A percentile compares a stretch with the other conserved stretches of the same genome.
Evolutionary conservation across 2,888 invertebrate species (phyloP).

Genomic region (Microctonus brassicae): DNA sequence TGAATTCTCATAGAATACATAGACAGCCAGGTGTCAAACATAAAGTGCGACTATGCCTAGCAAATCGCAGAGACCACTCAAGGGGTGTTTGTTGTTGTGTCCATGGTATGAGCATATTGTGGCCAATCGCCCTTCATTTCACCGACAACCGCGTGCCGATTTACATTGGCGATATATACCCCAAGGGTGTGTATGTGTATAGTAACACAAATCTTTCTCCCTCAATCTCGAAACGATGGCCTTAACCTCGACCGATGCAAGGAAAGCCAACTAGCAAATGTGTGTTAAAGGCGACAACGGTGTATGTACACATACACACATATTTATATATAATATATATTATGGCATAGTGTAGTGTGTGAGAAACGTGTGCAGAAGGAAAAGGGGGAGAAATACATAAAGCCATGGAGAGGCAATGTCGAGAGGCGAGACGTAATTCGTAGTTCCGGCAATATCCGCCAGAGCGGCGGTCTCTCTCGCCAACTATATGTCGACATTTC

Average conservation of each 20-base stretch:
- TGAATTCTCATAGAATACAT: not conserved
- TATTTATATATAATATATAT: no score
- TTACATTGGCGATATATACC: slow-evolving; percentile 43
- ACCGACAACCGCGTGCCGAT: not conserved
- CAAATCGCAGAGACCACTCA: not conserved
- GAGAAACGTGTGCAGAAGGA: slow-evolving; percentile 8
- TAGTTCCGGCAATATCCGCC: slow-evolving; percentile 61
- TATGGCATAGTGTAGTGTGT: no score
- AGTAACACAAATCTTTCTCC: slow-evolving; percentile 38
- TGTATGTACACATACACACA: no score
- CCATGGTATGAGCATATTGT: not conserved
- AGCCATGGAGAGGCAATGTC: not conserved
- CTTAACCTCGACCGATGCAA: slow-evolving; percentile 41
- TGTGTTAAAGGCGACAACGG: not conserved
- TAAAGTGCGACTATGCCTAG: slow-evolving; percentile 6
- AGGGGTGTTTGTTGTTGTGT: slow-evolving; percentile 1
- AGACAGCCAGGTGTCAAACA: not conserved
- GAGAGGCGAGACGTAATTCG: slow-evolving; percentile 48
- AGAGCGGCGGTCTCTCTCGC: slow-evolving; percentile 58
- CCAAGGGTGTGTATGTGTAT: slow-evolving; percentile 20
- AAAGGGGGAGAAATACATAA: slow-evolving; percentile 13
- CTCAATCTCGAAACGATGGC: slow-evolving; percentile 42
- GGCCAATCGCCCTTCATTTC: not conserved
- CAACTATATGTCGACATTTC: slow-evolving; percentile 25
- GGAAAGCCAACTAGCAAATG: not conserved